Evolutionary conservation across 2,888 invertebrate species (phyloP).

Genomic region (Chesias legatella): DNA sequence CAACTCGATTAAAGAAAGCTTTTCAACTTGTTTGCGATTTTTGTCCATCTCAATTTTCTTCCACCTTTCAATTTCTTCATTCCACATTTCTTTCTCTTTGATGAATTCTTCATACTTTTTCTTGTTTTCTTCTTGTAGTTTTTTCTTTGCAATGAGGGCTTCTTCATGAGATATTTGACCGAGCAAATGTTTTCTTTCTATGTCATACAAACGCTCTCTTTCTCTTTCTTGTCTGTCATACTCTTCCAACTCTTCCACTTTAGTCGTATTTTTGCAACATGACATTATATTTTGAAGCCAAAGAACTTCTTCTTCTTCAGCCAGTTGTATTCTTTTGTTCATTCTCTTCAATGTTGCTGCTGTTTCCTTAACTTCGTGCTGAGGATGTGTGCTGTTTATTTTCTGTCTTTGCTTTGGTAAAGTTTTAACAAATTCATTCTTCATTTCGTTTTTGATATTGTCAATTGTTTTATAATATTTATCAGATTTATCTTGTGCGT

Average conservation of each 20-base stretch:
- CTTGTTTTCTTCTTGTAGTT: slow-evolving; percentile 67
- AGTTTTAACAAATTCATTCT: slow-evolving; percentile 36
- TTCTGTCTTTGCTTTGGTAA: slow-evolving; percentile 36
- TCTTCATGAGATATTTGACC: slow-evolving; percentile 81
- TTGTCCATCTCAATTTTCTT: slow-evolving; percentile 66
- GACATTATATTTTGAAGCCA: slow-evolving; percentile 72
- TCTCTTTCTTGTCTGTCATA: slow-evolving; percentile 67
- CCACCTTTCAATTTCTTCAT: slow-evolving; percentile 76
- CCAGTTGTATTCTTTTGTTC: slow-evolving; percentile 64
- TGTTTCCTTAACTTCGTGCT: slow-evolving; percentile 65
- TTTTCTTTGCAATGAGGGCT: slow-evolving; percentile 78
- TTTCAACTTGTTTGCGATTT: slow-evolving; percentile 71
- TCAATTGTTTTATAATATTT: slow-evolving; percentile 43
- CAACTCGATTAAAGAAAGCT: slow-evolving; percentile 51
- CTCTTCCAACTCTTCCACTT: slow-evolving; percentile 64
- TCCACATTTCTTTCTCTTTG: slow-evolving; percentile 69
- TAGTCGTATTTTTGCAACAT: slow-evolving; percentile 62
- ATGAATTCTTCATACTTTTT: slow-evolving; percentile 71
- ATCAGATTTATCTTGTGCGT: slow-evolving; percentile 50
- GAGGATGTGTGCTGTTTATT: slow-evolving; percentile 25
- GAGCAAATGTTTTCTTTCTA: slow-evolving; percentile 80
- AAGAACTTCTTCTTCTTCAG: slow-evolving; percentile 64
- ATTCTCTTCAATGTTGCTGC: slow-evolving; percentile 74
- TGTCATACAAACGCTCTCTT: slow-evolving; percentile 70
- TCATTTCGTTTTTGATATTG: slow-evolving; percentile 45